These are phyloP conservation scores for Mionectes macconnelli DNA, from an alignment of 2,113 vertebrate species.

Conservation along the genomic window DNA sequence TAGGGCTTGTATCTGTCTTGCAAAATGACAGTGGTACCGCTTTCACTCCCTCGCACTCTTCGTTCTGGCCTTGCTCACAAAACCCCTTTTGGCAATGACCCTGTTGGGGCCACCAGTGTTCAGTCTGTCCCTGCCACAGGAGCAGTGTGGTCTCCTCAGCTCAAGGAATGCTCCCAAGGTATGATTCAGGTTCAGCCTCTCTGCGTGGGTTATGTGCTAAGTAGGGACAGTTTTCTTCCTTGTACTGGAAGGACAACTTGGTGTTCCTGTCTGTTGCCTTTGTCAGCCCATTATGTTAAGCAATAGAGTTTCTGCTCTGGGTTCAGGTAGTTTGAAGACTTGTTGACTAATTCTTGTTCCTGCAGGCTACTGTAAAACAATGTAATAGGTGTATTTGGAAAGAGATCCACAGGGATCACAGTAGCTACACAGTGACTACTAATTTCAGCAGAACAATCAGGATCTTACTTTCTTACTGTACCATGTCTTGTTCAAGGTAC, in stretches of 20 bases:
- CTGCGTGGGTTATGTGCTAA: not conserved
- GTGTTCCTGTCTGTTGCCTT: not conserved
- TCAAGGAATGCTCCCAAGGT: not conserved
- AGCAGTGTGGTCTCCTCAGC: not conserved
- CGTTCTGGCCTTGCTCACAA: not conserved
- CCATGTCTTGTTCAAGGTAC: not conserved
- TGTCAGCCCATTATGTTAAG: not conserved
- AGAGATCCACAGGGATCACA: not conserved
- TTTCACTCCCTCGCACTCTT: accelerated
- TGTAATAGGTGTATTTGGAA: not conserved
- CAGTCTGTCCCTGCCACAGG: not conserved
- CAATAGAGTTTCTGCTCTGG: not conserved
- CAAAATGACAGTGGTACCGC: accelerated
- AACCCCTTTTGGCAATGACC: not conserved
- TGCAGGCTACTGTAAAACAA: not conserved
- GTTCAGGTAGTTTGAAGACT: not conserved
- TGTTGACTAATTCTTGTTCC: not conserved
- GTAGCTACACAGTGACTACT: not conserved
- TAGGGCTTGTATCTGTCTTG: not conserved
- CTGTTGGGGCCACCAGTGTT: not conserved
- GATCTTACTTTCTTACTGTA: not conserved
- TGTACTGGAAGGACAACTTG: not conserved
- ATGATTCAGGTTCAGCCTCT: not conserved
- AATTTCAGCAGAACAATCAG: not conserved
- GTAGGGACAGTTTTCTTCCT: not conserved